These are phyloP conservation scores for Cryptotis parvus DNA, from an alignment of 2,113 vertebrate species.

Conservation along the genomic window DNA sequence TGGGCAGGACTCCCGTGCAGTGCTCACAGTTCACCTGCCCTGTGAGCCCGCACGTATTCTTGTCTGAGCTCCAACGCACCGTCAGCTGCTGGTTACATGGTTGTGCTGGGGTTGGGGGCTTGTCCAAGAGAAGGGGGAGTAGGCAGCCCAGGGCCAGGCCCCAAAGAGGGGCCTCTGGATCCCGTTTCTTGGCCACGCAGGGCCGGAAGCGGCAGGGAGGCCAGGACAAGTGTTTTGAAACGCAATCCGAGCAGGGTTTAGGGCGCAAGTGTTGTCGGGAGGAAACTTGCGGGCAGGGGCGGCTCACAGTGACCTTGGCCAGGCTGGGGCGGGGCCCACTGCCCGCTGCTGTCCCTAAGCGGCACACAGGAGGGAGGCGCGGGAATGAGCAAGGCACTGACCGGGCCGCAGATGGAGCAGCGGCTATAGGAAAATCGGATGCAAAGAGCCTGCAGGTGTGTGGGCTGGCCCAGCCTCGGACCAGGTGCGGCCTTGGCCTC, in stretches of 20 bases:
- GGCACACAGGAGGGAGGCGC: too few relatives aligned
- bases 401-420: too few relatives aligned
- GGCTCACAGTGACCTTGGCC: slow-evolving; percentile 34
- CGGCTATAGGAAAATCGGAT: slow-evolving; percentile 56
- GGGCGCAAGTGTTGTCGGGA: slow-evolving; percentile 32
- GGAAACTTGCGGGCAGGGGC: neutral
- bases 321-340: neutral
- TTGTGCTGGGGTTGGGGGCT: too few relatives aligned
- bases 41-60: too few relatives aligned
- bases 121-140: too few relatives aligned
- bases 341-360: neutral
- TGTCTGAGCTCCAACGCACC: too few relatives aligned
- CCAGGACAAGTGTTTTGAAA: slow-evolving; percentile 69
- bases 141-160: too few relatives aligned
- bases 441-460: slow-evolving; percentile 58
- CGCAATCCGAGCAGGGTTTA: slow-evolving; percentile 26
- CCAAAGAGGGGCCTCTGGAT: neutral
- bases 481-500: neutral
- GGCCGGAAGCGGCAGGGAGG: neutral
- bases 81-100: too few relatives aligned
- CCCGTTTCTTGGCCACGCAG: neutral
- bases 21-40: too few relatives aligned
- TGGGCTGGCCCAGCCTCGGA: neutral
- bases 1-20: too few relatives aligned
- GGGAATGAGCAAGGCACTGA: too few relatives aligned